Conservation (phyloP, 2,113 vertebrate species). For the Rattus rattus region DNA sequence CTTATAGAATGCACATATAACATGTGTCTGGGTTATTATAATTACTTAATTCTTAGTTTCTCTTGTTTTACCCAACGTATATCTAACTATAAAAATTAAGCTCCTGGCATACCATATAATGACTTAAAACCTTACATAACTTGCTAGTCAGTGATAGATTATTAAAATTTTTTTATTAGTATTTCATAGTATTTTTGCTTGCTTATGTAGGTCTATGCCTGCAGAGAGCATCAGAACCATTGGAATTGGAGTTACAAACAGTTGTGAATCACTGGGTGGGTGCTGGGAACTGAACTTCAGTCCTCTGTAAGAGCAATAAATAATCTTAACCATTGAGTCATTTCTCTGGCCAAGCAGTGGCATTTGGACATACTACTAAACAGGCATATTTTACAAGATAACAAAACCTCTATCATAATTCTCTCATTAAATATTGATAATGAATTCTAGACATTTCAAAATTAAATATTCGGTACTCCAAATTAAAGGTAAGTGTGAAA, state of each 20-base stretch:
- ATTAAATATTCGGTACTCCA: constrained; percentile 51
- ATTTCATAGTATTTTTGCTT: background rate
- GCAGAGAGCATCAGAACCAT: background rate
- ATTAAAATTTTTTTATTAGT: background rate
- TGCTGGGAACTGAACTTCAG: background rate
- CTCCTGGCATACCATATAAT: background rate
- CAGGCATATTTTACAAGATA: constrained; percentile 54
- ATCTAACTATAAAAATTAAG: constrained; percentile 14
- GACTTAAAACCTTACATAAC: constrained; percentile 60
- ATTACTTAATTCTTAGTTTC: background rate
- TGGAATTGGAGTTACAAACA: background rate
- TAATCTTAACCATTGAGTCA: background rate
- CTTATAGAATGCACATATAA: background rate
- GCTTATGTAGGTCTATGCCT: background rate
- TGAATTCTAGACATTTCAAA: constrained; percentile 69
- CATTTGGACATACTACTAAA: constrained; percentile 57
- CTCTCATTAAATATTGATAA: constrained; percentile 60
- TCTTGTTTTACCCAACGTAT: constrained; percentile 32
- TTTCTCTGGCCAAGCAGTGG: background rate
- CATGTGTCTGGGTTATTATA: background rate
- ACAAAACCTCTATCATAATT: constrained; percentile 57
- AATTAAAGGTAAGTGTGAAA: background rate
- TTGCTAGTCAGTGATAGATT: background rate
- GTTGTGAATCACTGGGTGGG: background rate
- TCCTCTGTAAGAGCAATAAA: background rate